phyloP scores from a whole-genome alignment of 1,140 invertebrate genomes.

The Cydia splendana region DNA sequence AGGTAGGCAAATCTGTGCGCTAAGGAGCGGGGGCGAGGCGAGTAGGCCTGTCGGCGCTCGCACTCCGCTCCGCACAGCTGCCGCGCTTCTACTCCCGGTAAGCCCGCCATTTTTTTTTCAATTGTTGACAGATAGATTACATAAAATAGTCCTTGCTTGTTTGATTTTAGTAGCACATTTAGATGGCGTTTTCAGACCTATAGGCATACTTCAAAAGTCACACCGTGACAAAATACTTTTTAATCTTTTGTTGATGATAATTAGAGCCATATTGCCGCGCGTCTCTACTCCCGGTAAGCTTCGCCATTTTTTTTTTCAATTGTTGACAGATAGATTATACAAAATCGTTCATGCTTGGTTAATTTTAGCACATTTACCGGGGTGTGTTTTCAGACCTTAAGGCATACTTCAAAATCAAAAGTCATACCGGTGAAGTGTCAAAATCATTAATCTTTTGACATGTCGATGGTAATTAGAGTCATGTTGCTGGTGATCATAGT shows the following conservation, averaged over 20 bases:
- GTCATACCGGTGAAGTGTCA: too few relatives aligned
- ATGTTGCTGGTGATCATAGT: too few relatives aligned
- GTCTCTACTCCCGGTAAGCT: neutral
- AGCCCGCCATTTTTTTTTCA: slow-evolving; percentile 39
- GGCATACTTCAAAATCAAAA: neutral
- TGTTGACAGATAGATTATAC: neutral
- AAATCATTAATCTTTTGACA: neutral
- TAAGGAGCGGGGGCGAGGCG: slow-evolving; percentile 44
- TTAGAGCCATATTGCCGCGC: neutral
- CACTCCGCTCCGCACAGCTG: slow-evolving; percentile 62
- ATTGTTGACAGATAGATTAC: slow-evolving; percentile 3
- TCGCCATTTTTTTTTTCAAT: neutral
- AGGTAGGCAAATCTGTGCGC: slow-evolving; percentile 51
- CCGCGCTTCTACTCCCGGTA: slow-evolving; percentile 51
- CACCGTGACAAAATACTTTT: too few relatives aligned
- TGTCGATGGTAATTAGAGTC: neutral
- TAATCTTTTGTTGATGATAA: too few relatives aligned
- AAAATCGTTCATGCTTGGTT: neutral
- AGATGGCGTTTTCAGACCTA: neutral
- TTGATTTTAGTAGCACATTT: slow-evolving; percentile 14
- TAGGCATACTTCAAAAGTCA: too few relatives aligned
- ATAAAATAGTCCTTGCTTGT: slow-evolving; percentile 35
- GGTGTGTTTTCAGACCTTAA: neutral
- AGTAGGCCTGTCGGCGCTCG: slow-evolving; percentile 50
- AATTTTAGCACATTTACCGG: neutral